Evolutionary conservation across 2,113 vertebrate genomes (phyloP).

Genomic region (Illadopsis cleaveri): DNA sequence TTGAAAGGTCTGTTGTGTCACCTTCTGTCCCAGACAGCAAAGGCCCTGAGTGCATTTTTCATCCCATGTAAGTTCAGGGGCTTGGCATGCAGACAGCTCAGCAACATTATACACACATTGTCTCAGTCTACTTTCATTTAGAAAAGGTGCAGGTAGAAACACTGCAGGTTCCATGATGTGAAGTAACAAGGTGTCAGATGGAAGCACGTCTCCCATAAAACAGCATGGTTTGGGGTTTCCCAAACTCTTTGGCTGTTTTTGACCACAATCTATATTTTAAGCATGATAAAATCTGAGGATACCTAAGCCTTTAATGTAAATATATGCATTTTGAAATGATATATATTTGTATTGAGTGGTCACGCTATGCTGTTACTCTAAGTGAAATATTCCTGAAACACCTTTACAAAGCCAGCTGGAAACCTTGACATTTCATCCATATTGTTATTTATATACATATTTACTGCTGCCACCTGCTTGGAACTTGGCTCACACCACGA

Average conservation of each 20-base stretch:
- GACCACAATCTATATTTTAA: neutral
- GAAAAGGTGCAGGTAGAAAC: neutral
- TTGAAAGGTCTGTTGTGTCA: neutral
- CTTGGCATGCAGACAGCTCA: neutral
- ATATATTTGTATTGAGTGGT: slow-evolving; percentile 24
- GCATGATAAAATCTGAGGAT: neutral
- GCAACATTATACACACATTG: neutral
- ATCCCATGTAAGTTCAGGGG: fast-evolving
- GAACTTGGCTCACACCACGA: slow-evolving; percentile 57
- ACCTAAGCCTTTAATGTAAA: neutral
- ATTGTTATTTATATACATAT: slow-evolving; percentile 77
- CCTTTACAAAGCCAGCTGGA: slow-evolving; percentile 69
- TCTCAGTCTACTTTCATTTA: neutral
- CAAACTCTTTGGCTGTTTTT: neutral
- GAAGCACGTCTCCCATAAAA: neutral
- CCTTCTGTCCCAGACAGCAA: neutral
- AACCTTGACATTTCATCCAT: slow-evolving; percentile 71
- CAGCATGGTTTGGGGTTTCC: neutral
- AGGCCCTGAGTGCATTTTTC: neutral
- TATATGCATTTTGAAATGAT: slow-evolving; percentile 6
- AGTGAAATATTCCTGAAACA: slow-evolving; percentile 62
- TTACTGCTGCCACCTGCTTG: slow-evolving; percentile 77
- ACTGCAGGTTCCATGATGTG: neutral
- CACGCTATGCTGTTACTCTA: slow-evolving; percentile 39
- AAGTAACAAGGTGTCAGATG: neutral